Evolutionary conservation across 2,888 invertebrate species (phyloP).

Genomic region (Ferrisia virgata): DNA sequence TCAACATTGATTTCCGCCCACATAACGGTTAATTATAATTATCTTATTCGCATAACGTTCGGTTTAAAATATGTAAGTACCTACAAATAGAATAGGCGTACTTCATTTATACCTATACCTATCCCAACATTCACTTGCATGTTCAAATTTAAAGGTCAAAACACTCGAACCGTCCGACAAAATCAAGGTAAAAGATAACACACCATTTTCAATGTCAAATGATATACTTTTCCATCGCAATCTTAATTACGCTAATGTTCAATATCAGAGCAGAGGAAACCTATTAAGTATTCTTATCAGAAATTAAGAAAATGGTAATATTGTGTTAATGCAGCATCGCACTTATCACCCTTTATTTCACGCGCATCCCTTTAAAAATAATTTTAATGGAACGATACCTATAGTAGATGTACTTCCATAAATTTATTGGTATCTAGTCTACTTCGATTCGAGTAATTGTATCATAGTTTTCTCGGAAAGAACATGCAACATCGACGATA

Average conservation of each 20-base stretch:
- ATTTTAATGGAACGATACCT: neutral
- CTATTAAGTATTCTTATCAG: neutral
- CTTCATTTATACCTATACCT: neutral
- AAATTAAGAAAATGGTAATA: neutral
- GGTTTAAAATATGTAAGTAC: neutral
- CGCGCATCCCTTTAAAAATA: neutral
- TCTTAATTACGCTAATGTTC: too few relatives aligned
- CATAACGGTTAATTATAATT: neutral
- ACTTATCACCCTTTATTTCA: neutral
- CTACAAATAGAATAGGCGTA: too few relatives aligned
- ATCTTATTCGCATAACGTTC: neutral
- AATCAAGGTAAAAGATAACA: neutral
- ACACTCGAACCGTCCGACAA: neutral
- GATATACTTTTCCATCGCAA: neutral
- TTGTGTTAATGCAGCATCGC: neutral
- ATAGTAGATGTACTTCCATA: neutral
- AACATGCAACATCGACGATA: neutral
- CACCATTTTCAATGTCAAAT: neutral
- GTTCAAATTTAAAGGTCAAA: neutral
- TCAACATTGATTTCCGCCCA: neutral
- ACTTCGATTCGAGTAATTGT: neutral
- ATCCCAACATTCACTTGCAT: neutral
- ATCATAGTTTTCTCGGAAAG: neutral
- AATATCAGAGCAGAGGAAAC: neutral
- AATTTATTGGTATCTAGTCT: too few relatives aligned